Conservation (phyloP, 2,113 vertebrate species). For the Pontoporia blainvillei region DNA sequence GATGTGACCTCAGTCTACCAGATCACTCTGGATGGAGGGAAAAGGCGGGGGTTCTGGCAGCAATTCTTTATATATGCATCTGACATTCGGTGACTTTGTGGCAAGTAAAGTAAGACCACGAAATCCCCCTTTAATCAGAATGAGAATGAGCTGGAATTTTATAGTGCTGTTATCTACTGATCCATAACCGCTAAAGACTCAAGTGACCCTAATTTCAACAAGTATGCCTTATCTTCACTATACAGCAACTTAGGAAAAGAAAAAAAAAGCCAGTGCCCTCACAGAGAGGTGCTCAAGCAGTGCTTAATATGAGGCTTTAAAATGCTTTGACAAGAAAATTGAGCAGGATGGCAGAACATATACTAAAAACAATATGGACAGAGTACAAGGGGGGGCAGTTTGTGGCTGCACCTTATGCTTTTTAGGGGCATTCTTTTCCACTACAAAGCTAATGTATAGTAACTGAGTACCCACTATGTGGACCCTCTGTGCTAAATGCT, state of each 20-base stretch:
- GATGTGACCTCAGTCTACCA: conserved; percentile 57
- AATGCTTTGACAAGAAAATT: conserved; percentile 29
- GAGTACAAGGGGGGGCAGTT: not conserved
- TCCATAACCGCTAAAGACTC: conserved; percentile 16
- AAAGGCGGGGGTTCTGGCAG: not conserved
- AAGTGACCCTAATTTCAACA: conserved; percentile 50
- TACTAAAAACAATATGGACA: not conserved
- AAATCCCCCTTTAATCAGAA: not conserved
- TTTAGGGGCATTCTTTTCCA: not conserved
- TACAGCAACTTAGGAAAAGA: not conserved
- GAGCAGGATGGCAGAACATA: not conserved
- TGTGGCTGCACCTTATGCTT: not conserved
- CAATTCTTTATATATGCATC: not conserved
- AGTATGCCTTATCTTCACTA: not conserved
- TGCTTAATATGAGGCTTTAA: conserved; percentile 33
- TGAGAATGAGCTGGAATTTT: not conserved
- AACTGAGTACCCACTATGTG: not conserved
- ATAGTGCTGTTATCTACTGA: conserved; percentile 17
- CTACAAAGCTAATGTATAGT: not conserved
- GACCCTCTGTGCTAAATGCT: not conserved
- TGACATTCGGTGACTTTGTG: conserved; percentile 7
- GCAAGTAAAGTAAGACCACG: not conserved
- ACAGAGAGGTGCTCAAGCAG: not conserved
- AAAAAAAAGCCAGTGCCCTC: not conserved
- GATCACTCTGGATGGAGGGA: not conserved